Evolutionary conservation across 2,888 invertebrate species (phyloP).

Genomic region (Drosophila yooni): DNA sequence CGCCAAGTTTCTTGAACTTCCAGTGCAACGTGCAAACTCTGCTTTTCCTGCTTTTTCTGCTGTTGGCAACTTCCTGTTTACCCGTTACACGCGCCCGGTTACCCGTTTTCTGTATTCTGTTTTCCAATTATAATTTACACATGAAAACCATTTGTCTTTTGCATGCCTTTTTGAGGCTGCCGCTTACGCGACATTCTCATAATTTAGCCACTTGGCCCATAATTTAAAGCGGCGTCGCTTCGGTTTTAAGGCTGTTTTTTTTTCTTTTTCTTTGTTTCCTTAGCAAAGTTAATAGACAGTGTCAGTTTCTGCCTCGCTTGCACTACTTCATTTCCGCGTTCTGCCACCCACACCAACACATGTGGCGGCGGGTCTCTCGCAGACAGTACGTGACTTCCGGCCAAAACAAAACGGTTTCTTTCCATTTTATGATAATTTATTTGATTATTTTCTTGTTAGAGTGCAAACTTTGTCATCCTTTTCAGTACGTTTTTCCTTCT

Average conservation of each 20-base stretch:
- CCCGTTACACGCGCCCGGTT: background rate
- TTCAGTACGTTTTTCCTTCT: conserved; percentile 19
- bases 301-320: conserved; percentile 15
- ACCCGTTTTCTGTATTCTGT: conserved; percentile 21
- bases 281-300: conserved; percentile 67
- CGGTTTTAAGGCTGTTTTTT: background rate
- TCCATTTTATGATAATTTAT: conserved; percentile 80
- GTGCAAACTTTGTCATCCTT: conserved; percentile 79
- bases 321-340: conserved; percentile 19
- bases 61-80: conserved; percentile 21
- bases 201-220: conserved; percentile 78
- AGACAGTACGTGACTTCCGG: conserved; percentile 81
- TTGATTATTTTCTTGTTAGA: conserved; percentile 81
- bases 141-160: conserved; percentile 74
- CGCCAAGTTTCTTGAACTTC: conserved; percentile 1
- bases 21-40: background rate
- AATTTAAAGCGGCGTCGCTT: conserved; percentile 62
- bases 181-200: conserved; percentile 73
- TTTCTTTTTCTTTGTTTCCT: conserved; percentile 55
- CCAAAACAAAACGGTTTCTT: conserved; percentile 78
- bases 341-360: conserved; percentile 19
- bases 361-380: conserved; percentile 46
- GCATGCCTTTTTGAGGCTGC: conserved; percentile 31
- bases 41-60: background rate
- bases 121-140: conserved; percentile 79